Conservation (phyloP, 2,113 vertebrate species). For the Paramisgurnus dabryanus region DNA sequence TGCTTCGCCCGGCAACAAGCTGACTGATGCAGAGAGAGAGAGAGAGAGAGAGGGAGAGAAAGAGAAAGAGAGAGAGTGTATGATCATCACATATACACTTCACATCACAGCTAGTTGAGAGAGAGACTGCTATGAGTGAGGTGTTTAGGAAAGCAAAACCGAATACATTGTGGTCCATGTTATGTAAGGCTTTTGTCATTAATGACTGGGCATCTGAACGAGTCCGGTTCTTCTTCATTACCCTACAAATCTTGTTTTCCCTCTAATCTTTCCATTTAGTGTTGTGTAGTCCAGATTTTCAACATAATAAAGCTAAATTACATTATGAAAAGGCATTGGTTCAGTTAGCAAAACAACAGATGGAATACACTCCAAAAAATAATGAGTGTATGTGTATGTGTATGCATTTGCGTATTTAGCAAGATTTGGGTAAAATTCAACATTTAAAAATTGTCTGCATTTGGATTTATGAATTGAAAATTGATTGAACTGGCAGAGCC, state of each 20-base stretch:
- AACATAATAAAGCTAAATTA: background rate
- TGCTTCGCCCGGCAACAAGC: constrained; percentile 34
- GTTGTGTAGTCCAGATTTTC: constrained; percentile 13
- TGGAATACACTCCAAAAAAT: background rate
- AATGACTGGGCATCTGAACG: constrained; percentile 4
- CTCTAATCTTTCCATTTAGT: constrained; percentile 17
- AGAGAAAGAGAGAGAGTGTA: background rate
- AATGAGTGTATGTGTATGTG: background rate
- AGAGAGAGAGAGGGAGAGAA: constrained; percentile 1
- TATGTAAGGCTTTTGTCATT: constrained; percentile 3
- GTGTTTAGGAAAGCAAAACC: constrained; percentile 2
- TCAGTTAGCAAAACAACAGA: constrained; percentile 1
- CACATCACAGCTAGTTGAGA: constrained; percentile 32
- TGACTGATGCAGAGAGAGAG: constrained; percentile 13
- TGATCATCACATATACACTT: constrained; percentile 18
- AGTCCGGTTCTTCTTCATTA: background rate
- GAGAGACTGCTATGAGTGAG: background rate
- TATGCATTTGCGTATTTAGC: background rate
- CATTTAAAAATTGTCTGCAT: background rate
- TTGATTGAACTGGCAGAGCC: background rate
- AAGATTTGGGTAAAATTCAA: background rate
- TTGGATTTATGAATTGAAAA: background rate
- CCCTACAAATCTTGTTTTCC: constrained; percentile 6
- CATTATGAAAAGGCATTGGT: background rate
- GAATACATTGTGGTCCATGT: constrained; percentile 1